These are phyloP conservation scores for Propithecus perrieri DNA, from an alignment of 2,797 vertebrate genomes.

Conservation along the genomic window DNA sequence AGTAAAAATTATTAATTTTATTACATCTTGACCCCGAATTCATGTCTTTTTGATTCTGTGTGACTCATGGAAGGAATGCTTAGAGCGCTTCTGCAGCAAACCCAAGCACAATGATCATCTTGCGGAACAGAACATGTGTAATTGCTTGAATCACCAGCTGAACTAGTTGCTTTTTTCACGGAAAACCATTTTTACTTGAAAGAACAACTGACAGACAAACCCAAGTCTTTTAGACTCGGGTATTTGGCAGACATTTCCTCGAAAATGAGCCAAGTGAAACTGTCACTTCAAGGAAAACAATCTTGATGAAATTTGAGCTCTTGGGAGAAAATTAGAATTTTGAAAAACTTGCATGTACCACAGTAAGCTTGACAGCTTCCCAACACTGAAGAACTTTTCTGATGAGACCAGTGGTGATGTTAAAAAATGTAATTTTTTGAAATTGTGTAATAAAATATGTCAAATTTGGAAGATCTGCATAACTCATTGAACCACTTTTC, in stretches of 20 bases:
- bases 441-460: conserved; percentile 54
- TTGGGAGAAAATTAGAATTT: conserved; percentile 64
- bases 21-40: neutral
- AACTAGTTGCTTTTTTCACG: neutral
- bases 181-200: conserved; percentile 35
- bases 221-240: neutral
- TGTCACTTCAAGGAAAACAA: conserved; percentile 57
- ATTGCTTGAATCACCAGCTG: neutral
- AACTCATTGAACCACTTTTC: conserved; percentile 40
- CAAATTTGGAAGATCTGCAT: conserved; percentile 49
- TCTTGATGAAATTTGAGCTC: conserved; percentile 49
- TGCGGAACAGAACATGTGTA: neutral
- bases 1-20: neutral
- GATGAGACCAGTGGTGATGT: neutral
- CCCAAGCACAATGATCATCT: no score
- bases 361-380: conserved; percentile 45
- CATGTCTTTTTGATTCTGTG: neutral
- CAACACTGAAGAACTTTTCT: neutral
- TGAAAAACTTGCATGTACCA: neutral
- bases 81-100: neutral
- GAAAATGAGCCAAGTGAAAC: conserved; percentile 9
- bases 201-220: conserved; percentile 20
- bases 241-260: conserved; percentile 38
- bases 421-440: conserved; percentile 25
- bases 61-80: neutral